Conservation (phyloP, 2,797 vertebrate genomes). For the Ceryle rudis region DNA sequence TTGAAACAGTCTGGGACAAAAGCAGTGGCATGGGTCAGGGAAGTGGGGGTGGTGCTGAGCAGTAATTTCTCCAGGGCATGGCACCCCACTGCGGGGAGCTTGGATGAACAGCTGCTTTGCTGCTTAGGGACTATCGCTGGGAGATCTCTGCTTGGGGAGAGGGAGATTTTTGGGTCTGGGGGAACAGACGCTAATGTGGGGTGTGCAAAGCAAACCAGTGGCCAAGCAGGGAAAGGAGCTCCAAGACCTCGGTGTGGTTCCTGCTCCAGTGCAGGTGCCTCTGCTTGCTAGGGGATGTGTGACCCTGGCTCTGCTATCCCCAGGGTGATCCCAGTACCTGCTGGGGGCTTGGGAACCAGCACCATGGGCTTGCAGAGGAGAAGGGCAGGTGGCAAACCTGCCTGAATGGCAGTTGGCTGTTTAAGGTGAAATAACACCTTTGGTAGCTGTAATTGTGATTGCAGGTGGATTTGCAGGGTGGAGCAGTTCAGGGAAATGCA, state of each 20-base stretch:
- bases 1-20: neutral
- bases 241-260: neutral
- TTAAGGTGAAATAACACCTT: neutral
- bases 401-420: neutral
- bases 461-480: slow-evolving; percentile 64
- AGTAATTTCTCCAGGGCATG: neutral
- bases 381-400: neutral
- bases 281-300: neutral
- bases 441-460: neutral
- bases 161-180: neutral
- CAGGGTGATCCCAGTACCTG: fast-evolving
- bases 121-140: neutral
- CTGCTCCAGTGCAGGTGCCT: neutral
- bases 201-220: neutral
- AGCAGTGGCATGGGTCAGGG: neutral
- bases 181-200: fast-evolving
- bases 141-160: neutral
- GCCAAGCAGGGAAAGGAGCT: neutral
- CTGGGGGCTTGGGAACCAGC: fast-evolving
- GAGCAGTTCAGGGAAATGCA: slow-evolving; percentile 10
- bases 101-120: neutral
- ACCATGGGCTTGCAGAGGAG: neutral
- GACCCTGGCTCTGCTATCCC: neutral
- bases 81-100: fast-evolving
- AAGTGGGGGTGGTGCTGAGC: neutral